phyloP scores from a whole-genome alignment of 2,797 vertebrate species.

The Spatula versicolor region DNA sequence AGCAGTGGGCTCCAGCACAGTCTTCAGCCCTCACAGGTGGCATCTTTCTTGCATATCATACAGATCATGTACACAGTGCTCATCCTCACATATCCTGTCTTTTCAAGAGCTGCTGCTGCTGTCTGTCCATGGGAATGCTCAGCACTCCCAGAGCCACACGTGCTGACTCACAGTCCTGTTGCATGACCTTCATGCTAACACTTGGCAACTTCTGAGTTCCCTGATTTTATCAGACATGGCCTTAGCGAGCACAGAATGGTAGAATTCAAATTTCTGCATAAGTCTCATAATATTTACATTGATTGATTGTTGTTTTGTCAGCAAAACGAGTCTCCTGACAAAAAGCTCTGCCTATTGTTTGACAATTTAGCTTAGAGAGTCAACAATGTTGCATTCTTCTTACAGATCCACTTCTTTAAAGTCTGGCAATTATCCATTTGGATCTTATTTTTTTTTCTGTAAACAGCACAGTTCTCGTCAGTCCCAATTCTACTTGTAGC shows the following conservation, averaged over 20 bases:
- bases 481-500: background rate
- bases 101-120: background rate
- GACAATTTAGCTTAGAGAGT: background rate
- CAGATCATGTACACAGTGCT: background rate
- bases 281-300: background rate
- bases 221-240: background rate
- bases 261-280: background rate
- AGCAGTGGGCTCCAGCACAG: background rate
- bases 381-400: conserved; percentile 42
- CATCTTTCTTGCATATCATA: background rate
- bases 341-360: background rate
- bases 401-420: conserved; percentile 57
- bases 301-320: background rate
- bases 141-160: accelerated
- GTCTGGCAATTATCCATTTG: conserved; percentile 50
- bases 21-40: background rate
- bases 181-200: background rate
- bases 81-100: background rate
- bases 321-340: background rate
- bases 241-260: background rate
- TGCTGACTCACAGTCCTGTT: background rate
- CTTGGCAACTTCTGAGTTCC: background rate
- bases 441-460: conserved; percentile 41
- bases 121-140: background rate
- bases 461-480: conserved; percentile 48